A percentile compares a stretch with the other conserved stretches of the same genome.
phyloP scores from a whole-genome alignment of 2,797 vertebrate species.

The Danio jaintianensis region DNA sequence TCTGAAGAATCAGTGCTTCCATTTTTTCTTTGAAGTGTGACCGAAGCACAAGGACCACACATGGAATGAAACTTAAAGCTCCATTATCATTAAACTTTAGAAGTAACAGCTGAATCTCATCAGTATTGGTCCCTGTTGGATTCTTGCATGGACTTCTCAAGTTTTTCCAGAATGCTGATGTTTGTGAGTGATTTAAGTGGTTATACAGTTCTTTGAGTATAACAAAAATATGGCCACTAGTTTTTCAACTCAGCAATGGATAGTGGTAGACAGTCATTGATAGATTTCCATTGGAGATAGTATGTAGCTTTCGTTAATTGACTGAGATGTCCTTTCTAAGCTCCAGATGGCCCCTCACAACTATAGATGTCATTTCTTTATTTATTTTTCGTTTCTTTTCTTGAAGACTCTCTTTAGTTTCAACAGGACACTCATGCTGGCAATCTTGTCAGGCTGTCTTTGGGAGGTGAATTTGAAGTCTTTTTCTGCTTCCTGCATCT shows the following conservation, averaged over 20 bases:
- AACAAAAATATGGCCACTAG: conserved; percentile 54
- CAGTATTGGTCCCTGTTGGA: conserved; percentile 32
- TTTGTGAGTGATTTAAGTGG: conserved; percentile 48
- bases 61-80: conserved; percentile 2
- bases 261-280: conserved; percentile 40
- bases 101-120: conserved; percentile 21
- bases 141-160: conserved; percentile 47
- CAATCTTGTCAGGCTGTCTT: no score
- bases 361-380: conserved; percentile 46
- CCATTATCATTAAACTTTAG: conserved; percentile 38
- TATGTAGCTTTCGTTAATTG: conserved; percentile 47
- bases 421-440: conserved; percentile 22
- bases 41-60: conserved; percentile 31
- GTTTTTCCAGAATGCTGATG: conserved; percentile 35
- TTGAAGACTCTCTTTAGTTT: conserved; percentile 32
- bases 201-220: conserved; percentile 37
- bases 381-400: conserved; percentile 30
- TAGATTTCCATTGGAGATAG: conserved; percentile 38
- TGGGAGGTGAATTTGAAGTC: conserved; percentile 17
- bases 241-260: conserved; percentile 42
- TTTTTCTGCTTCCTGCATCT: conserved; percentile 22
- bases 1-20: conserved; percentile 23
- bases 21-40: conserved; percentile 23
- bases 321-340: conserved; percentile 42
- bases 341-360: conserved; percentile 38